A percentile compares a stretch with the other conserved stretches of the same genome.
phyloP scores from a whole-genome alignment of 2,888 invertebrate genomes.

The Blastobasis adustella region DNA sequence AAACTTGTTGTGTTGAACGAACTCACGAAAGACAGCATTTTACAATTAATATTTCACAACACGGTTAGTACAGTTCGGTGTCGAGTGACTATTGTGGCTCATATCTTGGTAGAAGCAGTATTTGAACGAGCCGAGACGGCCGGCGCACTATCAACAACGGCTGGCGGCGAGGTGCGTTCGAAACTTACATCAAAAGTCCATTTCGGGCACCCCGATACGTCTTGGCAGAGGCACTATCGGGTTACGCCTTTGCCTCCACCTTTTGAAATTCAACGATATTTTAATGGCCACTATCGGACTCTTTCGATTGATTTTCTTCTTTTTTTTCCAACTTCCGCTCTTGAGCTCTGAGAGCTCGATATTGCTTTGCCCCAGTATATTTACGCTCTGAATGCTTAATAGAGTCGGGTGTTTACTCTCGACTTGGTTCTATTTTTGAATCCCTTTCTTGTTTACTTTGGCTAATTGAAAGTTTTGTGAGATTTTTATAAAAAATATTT shows the following conservation, averaged over 20 bases:
- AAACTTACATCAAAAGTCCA: slow-evolving; percentile 66
- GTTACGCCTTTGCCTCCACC: slow-evolving; percentile 37
- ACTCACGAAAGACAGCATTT: no score
- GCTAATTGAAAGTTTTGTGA: slow-evolving; percentile 3
- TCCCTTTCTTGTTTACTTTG: slow-evolving; percentile 15
- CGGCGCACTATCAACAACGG: slow-evolving; percentile 19
- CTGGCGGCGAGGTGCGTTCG: slow-evolving; percentile 28
- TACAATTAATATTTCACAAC: no score
- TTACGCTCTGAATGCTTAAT: slow-evolving; percentile 40
- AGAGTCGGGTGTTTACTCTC: slow-evolving; percentile 25
- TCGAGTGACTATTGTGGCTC: no score
- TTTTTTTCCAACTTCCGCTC: slow-evolving; percentile 28
- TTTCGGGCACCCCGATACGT: slow-evolving; percentile 51
- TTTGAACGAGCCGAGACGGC: slow-evolving; percentile 3
- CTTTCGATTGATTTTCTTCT: slow-evolving; percentile 47
- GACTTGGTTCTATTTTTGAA: slow-evolving; percentile 19
- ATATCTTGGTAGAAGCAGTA: no score
- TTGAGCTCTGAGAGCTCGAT: slow-evolving; percentile 42
- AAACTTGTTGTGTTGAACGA: no score
- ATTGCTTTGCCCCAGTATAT: slow-evolving; percentile 52
- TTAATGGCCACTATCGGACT: slow-evolving; percentile 66
- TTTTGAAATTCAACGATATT: slow-evolving; percentile 70
- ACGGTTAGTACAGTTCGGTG: no score
- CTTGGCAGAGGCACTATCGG: slow-evolving; percentile 41
- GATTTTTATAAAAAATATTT: not conserved